Evolutionary conservation across 2,888 invertebrate species (phyloP).

Genomic region (Melinopterus prodromus): DNA sequence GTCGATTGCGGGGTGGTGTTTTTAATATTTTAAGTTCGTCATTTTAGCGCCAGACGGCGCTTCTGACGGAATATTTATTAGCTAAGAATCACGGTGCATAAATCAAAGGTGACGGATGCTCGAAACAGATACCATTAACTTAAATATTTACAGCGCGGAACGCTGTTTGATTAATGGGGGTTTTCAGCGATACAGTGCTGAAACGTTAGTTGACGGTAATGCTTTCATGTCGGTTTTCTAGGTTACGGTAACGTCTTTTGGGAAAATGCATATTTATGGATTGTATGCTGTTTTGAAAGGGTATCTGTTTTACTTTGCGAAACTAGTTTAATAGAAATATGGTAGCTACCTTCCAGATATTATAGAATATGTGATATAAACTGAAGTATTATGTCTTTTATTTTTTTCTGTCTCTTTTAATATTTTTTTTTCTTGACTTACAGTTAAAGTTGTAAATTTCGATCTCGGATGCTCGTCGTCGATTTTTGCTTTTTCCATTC

Average conservation of each 20-base stretch:
- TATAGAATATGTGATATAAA: too few species aligned
- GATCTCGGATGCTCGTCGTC: too few species aligned
- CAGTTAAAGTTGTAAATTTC: too few species aligned
- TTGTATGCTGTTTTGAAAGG: not conserved
- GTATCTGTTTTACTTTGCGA: too few species aligned
- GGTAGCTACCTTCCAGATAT: too few species aligned
- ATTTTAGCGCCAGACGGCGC: not conserved
- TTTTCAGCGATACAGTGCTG: not conserved
- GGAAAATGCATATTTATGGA: not conserved
- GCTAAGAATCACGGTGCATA: not conserved
- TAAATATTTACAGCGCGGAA: not conserved
- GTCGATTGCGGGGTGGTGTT: not conserved
- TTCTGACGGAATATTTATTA: not conserved
- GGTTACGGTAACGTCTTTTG: not conserved
- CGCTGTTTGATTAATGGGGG: not conserved
- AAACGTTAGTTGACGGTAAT: not conserved
- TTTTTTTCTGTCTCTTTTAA: too few species aligned
- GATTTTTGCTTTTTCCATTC: too few species aligned
- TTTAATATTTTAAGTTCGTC: not conserved
- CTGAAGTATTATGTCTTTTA: too few species aligned
- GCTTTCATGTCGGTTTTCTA: not conserved
- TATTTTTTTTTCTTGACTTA: too few species aligned
- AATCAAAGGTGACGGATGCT: conserved; percentile 4
- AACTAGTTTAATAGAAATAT: too few species aligned
- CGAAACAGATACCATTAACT: not conserved